Conservation (phyloP, 1,140 invertebrate genomes). For the Drosophila setifemur region DNA sequence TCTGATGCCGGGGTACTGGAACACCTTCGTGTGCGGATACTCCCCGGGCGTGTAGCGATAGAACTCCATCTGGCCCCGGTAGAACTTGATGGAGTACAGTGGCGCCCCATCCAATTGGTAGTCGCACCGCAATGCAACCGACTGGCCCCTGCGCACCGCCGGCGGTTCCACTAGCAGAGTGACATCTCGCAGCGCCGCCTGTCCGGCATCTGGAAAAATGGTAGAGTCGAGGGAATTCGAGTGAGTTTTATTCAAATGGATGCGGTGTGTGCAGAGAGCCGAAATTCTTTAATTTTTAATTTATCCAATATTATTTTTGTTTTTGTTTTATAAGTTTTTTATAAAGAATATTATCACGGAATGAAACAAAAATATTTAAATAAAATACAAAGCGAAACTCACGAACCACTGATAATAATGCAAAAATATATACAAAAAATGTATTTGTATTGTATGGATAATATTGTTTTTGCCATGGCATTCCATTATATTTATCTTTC, state of each 20-base stretch:
- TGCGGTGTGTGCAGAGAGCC: conserved; percentile 16
- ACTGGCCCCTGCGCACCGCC: conserved; percentile 86
- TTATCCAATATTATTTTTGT: no score
- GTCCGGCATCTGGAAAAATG: conserved; percentile 54
- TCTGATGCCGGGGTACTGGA: conserved; percentile 87
- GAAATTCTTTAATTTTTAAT: neutral
- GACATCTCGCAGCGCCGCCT: conserved; percentile 83
- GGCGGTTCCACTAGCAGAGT: conserved; percentile 83
- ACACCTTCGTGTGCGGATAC: conserved; percentile 87
- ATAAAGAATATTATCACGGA: no score
- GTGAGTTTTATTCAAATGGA: conserved; percentile 66
- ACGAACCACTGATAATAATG: no score
- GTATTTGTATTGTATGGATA: no score
- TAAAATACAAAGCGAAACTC: no score
- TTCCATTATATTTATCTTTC: no score
- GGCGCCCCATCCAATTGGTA: conserved; percentile 89
- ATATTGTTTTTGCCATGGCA: no score
- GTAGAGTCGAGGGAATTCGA: conserved; percentile 1
- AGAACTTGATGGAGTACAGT: conserved; percentile 91
- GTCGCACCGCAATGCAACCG: conserved; percentile 87
- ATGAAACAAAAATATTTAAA: no score
- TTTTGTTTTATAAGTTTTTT: no score
- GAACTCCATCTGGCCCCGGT: conserved; percentile 89
- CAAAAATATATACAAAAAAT: no score
- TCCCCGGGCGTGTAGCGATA: conserved; percentile 89